Conservation (phyloP, 2,797 vertebrate genomes). For the Ispidina picta region DNA sequence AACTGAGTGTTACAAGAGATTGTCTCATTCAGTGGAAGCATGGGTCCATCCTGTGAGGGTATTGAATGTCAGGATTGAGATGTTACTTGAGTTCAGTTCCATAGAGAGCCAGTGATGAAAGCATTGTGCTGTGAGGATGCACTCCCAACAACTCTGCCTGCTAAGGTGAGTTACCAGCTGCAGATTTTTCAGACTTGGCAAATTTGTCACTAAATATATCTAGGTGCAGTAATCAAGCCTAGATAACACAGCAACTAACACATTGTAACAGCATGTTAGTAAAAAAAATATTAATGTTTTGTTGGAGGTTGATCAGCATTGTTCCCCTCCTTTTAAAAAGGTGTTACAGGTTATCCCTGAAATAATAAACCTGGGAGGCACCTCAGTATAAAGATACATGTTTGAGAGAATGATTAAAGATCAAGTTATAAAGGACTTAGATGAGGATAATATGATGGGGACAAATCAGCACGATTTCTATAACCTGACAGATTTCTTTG, state of each 20-base stretch:
- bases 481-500: constrained; percentile 66
- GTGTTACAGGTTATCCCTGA: constrained; percentile 11
- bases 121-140: neutral
- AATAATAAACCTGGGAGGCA: constrained; percentile 48
- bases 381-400: constrained; percentile 43
- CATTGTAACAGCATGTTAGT: fast-evolving
- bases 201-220: neutral
- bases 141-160: fast-evolving
- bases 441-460: constrained; percentile 59
- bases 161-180: neutral
- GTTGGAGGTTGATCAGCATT: neutral
- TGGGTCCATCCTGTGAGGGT: neutral
- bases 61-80: neutral
- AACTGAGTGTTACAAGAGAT: neutral
- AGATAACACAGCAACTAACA: neutral
- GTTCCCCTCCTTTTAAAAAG: constrained; percentile 7
- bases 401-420: constrained; percentile 61
- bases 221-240: neutral
- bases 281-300: neutral
- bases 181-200: neutral
- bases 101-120: neutral
- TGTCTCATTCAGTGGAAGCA: neutral
- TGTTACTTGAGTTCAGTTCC: fast-evolving
- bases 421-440: constrained; percentile 49
- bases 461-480: constrained; percentile 68